Evolutionary conservation across 2,888 invertebrate genomes (phyloP), one percentile per base, ranked within the genome.

Genomic region (Cremastinae sp.): DNA sequence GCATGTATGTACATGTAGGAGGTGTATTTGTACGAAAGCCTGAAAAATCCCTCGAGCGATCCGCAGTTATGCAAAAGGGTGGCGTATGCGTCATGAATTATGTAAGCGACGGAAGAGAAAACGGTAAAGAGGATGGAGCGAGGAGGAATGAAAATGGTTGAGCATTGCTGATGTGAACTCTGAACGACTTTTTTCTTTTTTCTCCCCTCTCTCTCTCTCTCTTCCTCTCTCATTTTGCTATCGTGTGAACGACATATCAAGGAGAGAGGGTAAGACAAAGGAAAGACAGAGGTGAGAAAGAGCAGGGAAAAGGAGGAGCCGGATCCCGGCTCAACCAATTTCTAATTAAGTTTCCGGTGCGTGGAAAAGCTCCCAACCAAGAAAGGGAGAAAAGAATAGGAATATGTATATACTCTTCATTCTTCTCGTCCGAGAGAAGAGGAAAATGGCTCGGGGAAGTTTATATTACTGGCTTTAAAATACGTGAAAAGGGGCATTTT

Each of bases 31-130:
- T 7, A n/a, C 10, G 35, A 16, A 37, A 12, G 55, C 28, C 28
- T 28, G 9, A n/a, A 41, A 58, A 58, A 51, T 59, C 72, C 69
- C 72, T 9, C 39, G 64, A 64, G 68, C 68, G 56, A 64, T 73
- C 45, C 75, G 68, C 72, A 76, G 68, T 76, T 76, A 76, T 76
- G 75, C 75, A 76, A 73, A 76, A 69, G 75, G 72, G 62, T 56
- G 49, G 18, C 56, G 62, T 59, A 77, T 78, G 79, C 75, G 82
- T 80, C 82, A 84, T 86, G 85, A 85, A 86, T 86, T 86, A 86
- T 86, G 83, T 84, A 85, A 86, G 81, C 78, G 75, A 75, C 65
- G 61, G 51, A 8, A 8, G 35, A 55, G 16, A 61, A 14, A 14
- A 43, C 3, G 37, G 22, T 14, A 22, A 9, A 12, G 35, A 47